Conservation (phyloP, 2,113 vertebrate species). For the Meles meles region DNA sequence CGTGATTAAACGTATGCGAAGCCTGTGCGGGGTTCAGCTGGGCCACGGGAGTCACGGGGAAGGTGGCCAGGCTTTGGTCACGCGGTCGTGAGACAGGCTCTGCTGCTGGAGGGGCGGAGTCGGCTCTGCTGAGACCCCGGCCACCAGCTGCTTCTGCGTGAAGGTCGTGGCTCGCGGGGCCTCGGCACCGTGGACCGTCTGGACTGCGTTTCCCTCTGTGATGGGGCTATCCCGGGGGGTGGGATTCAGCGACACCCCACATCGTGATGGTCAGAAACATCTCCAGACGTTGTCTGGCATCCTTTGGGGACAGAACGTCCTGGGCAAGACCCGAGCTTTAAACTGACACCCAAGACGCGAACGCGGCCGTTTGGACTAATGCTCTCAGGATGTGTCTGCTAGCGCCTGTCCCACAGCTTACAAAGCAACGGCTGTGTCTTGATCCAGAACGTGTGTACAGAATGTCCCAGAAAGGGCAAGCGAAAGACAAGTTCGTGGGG, state of each 20-base stretch:
- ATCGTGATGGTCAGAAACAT: background rate
- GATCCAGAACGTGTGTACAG: background rate
- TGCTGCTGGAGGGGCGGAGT: background rate
- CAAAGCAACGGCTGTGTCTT: background rate
- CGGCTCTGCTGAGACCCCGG: background rate
- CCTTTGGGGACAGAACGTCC: background rate
- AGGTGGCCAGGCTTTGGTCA: background rate
- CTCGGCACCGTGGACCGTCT: background rate
- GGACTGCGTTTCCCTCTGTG: background rate
- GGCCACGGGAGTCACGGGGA: background rate
- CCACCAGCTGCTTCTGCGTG: background rate
- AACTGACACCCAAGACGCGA: background rate
- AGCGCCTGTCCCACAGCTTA: background rate
- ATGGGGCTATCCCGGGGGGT: background rate
- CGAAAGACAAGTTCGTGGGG: fast-evolving
- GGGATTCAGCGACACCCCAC: too few species aligned
- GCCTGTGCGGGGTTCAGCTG: background rate
- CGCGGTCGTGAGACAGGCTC: fast-evolving
- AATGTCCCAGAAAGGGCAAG: background rate
- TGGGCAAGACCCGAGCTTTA: background rate
- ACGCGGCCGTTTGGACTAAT: fast-evolving
- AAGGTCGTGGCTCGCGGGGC: background rate
- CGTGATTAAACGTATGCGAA: fast-evolving
- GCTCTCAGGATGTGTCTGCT: background rate
- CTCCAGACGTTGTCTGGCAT: background rate